Conservation (phyloP, 2,888 invertebrate species). For the Pecten maximus region DNA sequence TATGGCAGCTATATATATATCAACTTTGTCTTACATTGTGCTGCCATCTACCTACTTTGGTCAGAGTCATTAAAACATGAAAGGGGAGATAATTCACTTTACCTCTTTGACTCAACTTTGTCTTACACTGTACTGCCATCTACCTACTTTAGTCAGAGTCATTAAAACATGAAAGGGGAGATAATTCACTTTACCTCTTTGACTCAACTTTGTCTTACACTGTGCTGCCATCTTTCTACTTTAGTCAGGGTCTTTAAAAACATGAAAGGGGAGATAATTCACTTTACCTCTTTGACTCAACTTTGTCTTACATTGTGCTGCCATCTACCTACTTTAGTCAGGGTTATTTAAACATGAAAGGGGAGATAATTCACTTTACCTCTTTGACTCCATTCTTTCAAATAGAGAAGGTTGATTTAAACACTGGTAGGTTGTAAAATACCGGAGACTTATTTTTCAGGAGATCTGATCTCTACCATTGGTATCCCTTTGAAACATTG, state of each 20-base stretch:
- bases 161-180: background rate
- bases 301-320: background rate
- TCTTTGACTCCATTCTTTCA: no score
- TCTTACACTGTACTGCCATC: background rate
- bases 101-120: background rate
- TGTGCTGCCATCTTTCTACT: background rate
- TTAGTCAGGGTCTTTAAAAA: background rate
- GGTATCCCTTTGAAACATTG: no score
- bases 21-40: background rate
- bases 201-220: background rate
- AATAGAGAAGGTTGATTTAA: no score
- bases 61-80: background rate
- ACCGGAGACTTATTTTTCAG: no score
- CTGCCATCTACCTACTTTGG: background rate
- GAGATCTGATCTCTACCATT: no score
- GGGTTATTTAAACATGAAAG: no score
- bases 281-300: background rate
- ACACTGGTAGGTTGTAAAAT: no score
- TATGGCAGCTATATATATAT: conserved; percentile 4
- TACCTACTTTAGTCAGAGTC: background rate
- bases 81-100: background rate
- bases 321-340: background rate
- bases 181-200: background rate
- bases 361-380: no score
- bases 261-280: background rate